Base-by-base conservation (phyloP, 2,888 invertebrate genomes). In the Standfussiana lucernea region DNA sequence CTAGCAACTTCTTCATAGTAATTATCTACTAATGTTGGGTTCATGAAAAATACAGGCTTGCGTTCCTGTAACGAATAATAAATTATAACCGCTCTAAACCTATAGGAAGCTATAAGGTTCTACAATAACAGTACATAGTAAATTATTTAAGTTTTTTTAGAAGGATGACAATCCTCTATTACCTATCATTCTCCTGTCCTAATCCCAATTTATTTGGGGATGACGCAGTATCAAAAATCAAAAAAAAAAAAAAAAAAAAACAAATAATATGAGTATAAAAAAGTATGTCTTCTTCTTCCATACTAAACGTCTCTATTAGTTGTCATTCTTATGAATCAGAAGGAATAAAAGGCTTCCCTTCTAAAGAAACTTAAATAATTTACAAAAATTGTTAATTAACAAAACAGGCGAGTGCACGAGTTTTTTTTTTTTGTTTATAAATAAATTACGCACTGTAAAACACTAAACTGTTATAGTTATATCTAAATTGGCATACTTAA, bases 21-120 rank as follows among this genome's bases (percentile, higher is more conserved):
- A 67, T 90, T 83, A 73, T 86, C 77, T 32, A 84, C 13, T 50
- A 91, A 72, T 24, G 84, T 79, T 11, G 80, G 68, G 69, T 77
- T 73, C 59, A 87, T 72, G 50, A 83, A 89, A 61, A 91, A 90
- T 0, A 91, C 67, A 62, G 91, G 86, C 81, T 89, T 90, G 35
- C 70, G 80, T 15, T 75, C 76, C 91, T 91, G 75, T 61, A 90
- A 91, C 72, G 1, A 18, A 32, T 21, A 28, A 6, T 32, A 37
- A 50, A 8, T 15, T 47, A 72, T 2, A 71, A 15, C 8, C 24
- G 18, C 15, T 32, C 2, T 47, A 28, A 47, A 7, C 21, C 5
- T 21, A 56, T 0, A 28, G 5, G 28, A 28, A 56, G n/a, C 50
- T 56, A 56, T 28, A 56, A 28, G 56, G 56, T 53, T 0, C 53